Evolutionary conservation across 2,888 invertebrate species (phyloP).

Genomic region (Norana najaformis): DNA sequence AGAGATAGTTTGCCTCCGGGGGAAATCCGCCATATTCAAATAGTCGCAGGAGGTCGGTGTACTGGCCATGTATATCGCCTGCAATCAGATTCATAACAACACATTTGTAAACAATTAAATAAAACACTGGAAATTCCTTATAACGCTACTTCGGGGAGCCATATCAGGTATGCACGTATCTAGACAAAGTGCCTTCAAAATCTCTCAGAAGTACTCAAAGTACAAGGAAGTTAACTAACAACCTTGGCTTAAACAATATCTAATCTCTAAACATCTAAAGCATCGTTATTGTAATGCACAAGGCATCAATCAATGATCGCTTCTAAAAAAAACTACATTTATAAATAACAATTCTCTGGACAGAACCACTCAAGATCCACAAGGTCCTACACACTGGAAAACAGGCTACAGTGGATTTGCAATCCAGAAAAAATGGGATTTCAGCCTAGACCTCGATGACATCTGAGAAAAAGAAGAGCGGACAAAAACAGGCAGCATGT

Average conservation of each 20-base stretch:
- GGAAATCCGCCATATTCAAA: conserved; percentile 64
- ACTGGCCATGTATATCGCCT: conserved; percentile 64
- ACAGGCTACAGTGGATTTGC: too few species aligned
- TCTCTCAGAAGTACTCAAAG: background rate
- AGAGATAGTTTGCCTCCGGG: conserved; percentile 62
- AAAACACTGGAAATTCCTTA: background rate
- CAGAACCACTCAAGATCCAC: too few species aligned
- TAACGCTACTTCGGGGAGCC: background rate
- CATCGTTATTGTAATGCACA: too few species aligned
- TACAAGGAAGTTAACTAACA: background rate
- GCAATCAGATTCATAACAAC: conserved; percentile 36
- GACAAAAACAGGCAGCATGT: too few species aligned
- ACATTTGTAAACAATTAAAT: background rate
- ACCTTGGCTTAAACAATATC: background rate
- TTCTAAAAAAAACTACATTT: too few species aligned
- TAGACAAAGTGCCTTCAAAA: background rate
- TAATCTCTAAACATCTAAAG: too few species aligned
- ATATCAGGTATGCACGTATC: background rate
- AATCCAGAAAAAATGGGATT: too few species aligned
- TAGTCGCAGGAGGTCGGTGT: conserved; percentile 61
- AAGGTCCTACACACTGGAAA: too few species aligned
- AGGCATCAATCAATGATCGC: too few species aligned
- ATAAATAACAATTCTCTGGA: too few species aligned
- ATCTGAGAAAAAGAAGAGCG: too few species aligned
- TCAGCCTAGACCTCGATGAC: too few species aligned